A percentile compares a stretch with the other conserved stretches of the same genome.
Evolutionary conservation across 2,797 vertebrate species (phyloP).

Genomic region (Ptychadena robeensis): DNA sequence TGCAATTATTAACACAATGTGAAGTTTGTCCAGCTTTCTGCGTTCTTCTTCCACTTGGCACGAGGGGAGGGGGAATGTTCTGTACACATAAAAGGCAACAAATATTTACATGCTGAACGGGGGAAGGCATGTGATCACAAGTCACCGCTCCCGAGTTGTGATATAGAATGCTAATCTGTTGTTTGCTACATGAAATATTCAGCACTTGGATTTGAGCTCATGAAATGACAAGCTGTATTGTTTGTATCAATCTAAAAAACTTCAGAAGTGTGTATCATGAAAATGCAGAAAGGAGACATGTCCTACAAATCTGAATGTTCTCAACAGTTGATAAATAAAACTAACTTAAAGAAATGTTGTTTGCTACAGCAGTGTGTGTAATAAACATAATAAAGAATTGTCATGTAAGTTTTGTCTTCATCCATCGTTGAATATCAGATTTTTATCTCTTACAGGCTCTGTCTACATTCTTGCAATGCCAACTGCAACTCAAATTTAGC

Average conservation of each 20-base stretch:
- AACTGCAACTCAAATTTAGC: too few relatives aligned
- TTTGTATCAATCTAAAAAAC: background rate
- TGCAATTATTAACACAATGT: constrained; percentile 45
- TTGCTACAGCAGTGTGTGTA: too few relatives aligned
- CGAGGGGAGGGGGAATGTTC: background rate
- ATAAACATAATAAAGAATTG: too few relatives aligned
- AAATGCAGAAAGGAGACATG: background rate
- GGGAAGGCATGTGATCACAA: constrained; percentile 25
- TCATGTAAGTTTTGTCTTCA: too few relatives aligned
- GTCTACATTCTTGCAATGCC: too few relatives aligned
- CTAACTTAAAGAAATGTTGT: too few relatives aligned
- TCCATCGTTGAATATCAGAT: too few relatives aligned
- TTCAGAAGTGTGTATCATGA: background rate
- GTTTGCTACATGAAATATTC: constrained; percentile 43
- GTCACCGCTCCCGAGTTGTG: constrained; percentile 19
- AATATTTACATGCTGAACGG: constrained; percentile 35
- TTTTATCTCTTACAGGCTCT: too few relatives aligned
- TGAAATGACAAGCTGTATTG: constrained; percentile 4
- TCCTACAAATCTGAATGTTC: background rate
- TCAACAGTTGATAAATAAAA: too few relatives aligned
- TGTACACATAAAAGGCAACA: constrained; percentile 34
- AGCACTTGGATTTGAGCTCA: constrained; percentile 1
- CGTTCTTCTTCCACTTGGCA: constrained; percentile 37
- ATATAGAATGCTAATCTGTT: constrained; percentile 39
- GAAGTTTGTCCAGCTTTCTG: constrained; percentile 31